Base-by-base conservation (phyloP, 2,888 invertebrate species). In the Octodonta nipae region DNA sequence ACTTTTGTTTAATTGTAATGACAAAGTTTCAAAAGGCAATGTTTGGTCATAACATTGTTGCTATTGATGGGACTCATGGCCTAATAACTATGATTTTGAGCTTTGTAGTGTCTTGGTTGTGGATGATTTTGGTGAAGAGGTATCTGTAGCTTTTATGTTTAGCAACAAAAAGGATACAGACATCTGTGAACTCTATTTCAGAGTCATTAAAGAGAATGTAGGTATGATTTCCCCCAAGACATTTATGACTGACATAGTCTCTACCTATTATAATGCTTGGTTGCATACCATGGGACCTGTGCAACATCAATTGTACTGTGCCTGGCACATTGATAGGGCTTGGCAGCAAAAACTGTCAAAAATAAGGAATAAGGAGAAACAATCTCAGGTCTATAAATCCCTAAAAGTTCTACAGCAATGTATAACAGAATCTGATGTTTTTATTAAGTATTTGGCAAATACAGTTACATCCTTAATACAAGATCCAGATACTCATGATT, bases 51-150 rank as follows among this genome's bases (percentile, higher is more conserved):
- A n/a, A n/a, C n/a, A n/a, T n/a, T n/a, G n/a, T n/a, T 12, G 36
- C 37, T 11, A 13, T 40, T 22, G 42, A 42, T 32, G 28, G 38
- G 3, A 40, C 38, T n/a, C 42, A 42, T 15, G 40, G 41, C 5
- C 27, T 41, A 41, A 41, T 26, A 32, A 32, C 15, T 41, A 39
- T 26, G 32, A 41, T 15, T 42, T 42, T 34, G 40, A 42, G 20
- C 14, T 38, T 4, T 32, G 33, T 6, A 36, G 32, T 30, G 7
- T 42, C 8, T 15, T 42, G 36, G 29, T 42, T n/a, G 30, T 40
- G 14, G 36, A 38, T 40, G 36, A 40, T 14, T 36, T 35, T 41
- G 31, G 33, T 2, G 29, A 41, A 37, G 40, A 37, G 6, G 2
- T 41, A 7, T n/a, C 41, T 16, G 35, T 35, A 13, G 29, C 39